These are phyloP conservation scores for Parapsyche elsis DNA, from an alignment of 1,140 invertebrate genomes.

Conservation along the genomic window DNA sequence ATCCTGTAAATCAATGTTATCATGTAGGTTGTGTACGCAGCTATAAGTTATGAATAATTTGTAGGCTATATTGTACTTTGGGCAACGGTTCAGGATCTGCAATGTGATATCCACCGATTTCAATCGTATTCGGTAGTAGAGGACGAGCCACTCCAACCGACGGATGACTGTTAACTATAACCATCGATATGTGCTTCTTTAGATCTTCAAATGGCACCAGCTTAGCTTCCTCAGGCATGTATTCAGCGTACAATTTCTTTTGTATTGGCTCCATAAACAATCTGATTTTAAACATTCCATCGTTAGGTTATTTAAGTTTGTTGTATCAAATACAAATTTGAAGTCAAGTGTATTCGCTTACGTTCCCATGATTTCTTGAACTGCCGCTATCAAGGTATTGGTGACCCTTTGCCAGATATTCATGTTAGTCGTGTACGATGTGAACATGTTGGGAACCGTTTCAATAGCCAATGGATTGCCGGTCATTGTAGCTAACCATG, in stretches of 20 bases:
- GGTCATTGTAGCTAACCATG: conserved; percentile 44
- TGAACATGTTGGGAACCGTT: conserved; percentile 50
- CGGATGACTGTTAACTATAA: conserved; percentile 50
- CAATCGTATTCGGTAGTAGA: conserved; percentile 50
- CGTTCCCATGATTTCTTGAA: conserved; percentile 42
- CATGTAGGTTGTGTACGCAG: too few relatives aligned
- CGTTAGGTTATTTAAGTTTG: background rate
- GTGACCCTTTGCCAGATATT: conserved; percentile 36
- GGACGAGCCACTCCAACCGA: conserved; percentile 47
- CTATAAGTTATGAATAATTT: too few relatives aligned
- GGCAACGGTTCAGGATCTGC: conserved; percentile 46
- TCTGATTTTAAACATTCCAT: conserved; percentile 8
- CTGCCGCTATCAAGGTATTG: conserved; percentile 45
- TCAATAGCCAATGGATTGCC: conserved; percentile 45
- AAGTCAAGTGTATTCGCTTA: background rate
- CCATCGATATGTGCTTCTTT: conserved; percentile 25
- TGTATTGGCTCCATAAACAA: conserved; percentile 26
- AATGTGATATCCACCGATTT: conserved; percentile 54
- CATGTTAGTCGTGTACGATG: conserved; percentile 37
- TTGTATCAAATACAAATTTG: too few relatives aligned
- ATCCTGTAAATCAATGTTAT: too few relatives aligned
- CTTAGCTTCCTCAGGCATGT: conserved; percentile 47
- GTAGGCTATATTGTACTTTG: conserved; percentile 38
- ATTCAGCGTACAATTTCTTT: conserved; percentile 42
- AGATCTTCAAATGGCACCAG: conserved; percentile 42